phyloP scores from a whole-genome alignment of 2,888 invertebrate species.

The Ophion ventricosus region DNA sequence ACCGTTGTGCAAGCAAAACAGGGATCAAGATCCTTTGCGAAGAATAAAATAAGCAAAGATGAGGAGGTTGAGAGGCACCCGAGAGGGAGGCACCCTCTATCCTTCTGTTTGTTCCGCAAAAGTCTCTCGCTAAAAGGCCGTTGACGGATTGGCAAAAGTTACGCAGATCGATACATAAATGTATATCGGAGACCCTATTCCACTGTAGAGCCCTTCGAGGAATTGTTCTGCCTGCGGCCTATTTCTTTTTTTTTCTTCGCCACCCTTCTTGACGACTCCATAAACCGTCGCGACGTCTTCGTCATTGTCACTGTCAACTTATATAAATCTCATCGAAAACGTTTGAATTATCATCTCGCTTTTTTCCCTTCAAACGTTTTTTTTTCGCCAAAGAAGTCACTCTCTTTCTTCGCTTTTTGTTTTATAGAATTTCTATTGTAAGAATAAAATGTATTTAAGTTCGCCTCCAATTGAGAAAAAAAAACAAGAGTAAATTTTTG shows the following conservation, averaged over 20 bases:
- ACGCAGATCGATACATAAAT: constrained; percentile 16
- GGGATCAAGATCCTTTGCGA: constrained; percentile 8
- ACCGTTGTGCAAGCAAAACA: background rate
- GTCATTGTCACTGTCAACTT: constrained; percentile 24
- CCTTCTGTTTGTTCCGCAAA: constrained; percentile 55
- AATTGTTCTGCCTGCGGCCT: constrained; percentile 39
- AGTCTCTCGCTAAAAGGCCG: constrained; percentile 53
- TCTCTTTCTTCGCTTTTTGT: too few species aligned
- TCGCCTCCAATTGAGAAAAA: background rate
- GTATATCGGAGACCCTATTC: background rate
- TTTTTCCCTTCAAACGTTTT: background rate
- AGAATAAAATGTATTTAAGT: too few species aligned
- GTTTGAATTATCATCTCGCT: background rate
- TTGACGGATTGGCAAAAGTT: constrained; percentile 58
- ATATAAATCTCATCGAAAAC: background rate
- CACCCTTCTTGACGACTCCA: constrained; percentile 18
- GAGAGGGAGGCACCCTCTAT: background rate
- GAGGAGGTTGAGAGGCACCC: background rate
- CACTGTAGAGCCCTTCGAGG: constrained; percentile 13
- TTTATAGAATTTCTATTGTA: too few species aligned
- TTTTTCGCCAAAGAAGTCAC: background rate
- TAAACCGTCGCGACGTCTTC: constrained; percentile 42
- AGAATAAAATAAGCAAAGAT: constrained; percentile 9
- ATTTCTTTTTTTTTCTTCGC: background rate
- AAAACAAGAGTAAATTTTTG: background rate